Conservation (phyloP, 2,888 invertebrate genomes). For the Acanthosepion esculentum region DNA sequence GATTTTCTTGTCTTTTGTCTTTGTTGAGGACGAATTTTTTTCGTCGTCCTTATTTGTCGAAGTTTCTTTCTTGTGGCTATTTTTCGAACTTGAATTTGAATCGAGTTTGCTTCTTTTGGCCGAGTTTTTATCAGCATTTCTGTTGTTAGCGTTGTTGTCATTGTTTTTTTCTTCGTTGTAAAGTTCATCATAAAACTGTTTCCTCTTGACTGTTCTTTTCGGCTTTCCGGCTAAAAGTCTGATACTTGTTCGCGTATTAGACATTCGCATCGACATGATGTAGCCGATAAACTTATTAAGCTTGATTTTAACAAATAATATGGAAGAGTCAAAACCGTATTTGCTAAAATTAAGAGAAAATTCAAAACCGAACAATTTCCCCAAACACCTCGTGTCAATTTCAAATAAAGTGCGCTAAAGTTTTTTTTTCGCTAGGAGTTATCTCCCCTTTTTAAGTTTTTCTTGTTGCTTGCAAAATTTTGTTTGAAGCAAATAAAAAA, state of each 20-base stretch:
- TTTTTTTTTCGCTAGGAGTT: not conserved
- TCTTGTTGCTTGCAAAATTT: no score
- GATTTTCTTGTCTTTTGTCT: not conserved
- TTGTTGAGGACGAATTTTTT: not conserved
- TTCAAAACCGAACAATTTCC: not conserved
- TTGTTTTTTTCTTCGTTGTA: not conserved
- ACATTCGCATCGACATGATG: not conserved
- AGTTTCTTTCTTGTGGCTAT: not conserved
- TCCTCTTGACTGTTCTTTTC: not conserved
- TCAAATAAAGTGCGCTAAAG: no score
- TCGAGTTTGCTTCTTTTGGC: not conserved
- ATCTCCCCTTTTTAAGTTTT: not conserved
- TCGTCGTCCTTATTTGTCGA: not conserved
- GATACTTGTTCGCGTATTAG: not conserved
- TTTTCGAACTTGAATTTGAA: not conserved
- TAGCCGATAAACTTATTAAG: not conserved
- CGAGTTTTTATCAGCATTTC: not conserved
- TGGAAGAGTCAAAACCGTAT: not conserved
- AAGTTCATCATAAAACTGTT: conserved; percentile 38
- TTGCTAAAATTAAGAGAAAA: not conserved
- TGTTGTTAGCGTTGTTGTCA: not conserved
- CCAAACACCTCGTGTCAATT: not conserved
- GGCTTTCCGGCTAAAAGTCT: not conserved
- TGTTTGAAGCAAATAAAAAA: no score
- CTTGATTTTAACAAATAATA: not conserved